Percentiles rank a stretch among this genome's conserved stretches.
These are phyloP conservation scores for Erpornis zantholeuca DNA, from an alignment of 2,113 vertebrate species.

Conservation along the genomic window DNA sequence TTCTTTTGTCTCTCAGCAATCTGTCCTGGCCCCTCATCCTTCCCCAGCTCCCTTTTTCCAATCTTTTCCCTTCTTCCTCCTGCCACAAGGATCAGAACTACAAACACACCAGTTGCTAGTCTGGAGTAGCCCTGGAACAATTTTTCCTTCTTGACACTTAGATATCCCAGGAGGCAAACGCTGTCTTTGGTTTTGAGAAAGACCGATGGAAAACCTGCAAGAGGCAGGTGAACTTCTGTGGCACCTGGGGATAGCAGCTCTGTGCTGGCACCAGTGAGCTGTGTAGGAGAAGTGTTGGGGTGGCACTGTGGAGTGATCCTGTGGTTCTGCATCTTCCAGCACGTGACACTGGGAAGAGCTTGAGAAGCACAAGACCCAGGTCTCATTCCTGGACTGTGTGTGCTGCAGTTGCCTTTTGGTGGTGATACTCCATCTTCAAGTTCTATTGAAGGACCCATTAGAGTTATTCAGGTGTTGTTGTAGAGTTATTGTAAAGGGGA, in stretches of 20 bases:
- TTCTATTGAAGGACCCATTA: fast-evolving
- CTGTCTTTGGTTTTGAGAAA: not conserved
- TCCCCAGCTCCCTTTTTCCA: not conserved
- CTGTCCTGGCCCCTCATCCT: not conserved
- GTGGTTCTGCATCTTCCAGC: not conserved
- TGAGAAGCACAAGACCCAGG: not conserved
- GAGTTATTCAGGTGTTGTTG: not conserved
- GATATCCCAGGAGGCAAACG: not conserved
- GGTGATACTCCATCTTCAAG: not conserved
- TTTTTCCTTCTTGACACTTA: not conserved
- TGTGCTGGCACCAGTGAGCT: not conserved
- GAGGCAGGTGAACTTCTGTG: not conserved
- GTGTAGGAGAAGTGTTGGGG: not conserved
- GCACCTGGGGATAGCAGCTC: fast-evolving
- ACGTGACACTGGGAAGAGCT: not conserved
- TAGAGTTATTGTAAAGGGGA: not conserved
- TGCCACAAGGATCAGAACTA: not conserved
- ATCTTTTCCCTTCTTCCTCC: not conserved
- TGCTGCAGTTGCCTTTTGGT: not conserved
- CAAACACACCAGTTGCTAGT: not conserved
- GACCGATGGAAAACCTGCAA: not conserved
- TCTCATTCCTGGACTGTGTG: not conserved
- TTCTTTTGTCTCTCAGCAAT: not conserved
- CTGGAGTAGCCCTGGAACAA: not conserved
- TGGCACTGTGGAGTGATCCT: not conserved